phyloP scores from a whole-genome alignment of 2,113 vertebrate genomes.

The Rutilus rutilus region DNA sequence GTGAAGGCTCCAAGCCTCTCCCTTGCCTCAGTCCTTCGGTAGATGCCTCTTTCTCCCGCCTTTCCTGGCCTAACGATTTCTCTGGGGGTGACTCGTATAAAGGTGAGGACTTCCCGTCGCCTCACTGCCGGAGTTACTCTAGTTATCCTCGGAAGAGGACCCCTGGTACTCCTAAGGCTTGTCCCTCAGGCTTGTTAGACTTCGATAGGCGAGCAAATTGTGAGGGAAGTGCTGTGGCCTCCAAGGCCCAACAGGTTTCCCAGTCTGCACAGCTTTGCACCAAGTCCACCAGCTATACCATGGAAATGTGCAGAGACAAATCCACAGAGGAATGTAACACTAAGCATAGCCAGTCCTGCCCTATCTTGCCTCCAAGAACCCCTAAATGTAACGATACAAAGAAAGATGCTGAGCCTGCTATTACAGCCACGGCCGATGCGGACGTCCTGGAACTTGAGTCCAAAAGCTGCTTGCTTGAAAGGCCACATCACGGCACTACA shows the following conservation, averaged over 20 bases:
- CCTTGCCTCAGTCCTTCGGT: slow-evolving; percentile 73
- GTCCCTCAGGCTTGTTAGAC: slow-evolving; percentile 84
- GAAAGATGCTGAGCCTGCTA: slow-evolving; percentile 63
- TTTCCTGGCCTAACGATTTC: slow-evolving; percentile 94
- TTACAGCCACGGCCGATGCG: slow-evolving; percentile 30
- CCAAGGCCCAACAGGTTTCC: slow-evolving; percentile 64
- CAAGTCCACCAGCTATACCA: slow-evolving; percentile 90
- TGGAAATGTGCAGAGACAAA: slow-evolving; percentile 85
- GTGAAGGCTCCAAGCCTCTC: slow-evolving; percentile 71
- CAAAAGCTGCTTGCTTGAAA: slow-evolving; percentile 67
- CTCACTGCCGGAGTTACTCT: slow-evolving; percentile 88
- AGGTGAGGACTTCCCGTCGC: slow-evolving; percentile 80
- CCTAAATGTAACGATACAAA: slow-evolving; percentile 79
- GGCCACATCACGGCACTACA: slow-evolving; percentile 74
- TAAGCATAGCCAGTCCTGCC: slow-evolving; percentile 91
- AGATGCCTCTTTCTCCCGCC: slow-evolving; percentile 79
- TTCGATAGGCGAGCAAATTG: slow-evolving; percentile 74
- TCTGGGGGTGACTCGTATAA: slow-evolving; percentile 80
- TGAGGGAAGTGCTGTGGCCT: slow-evolving; percentile 44
- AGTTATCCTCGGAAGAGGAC: slow-evolving; percentile 95
- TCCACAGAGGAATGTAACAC: slow-evolving; percentile 71
- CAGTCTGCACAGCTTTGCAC: slow-evolving; percentile 75
- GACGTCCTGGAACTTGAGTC: slow-evolving; percentile 78
- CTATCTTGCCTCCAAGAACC: slow-evolving; percentile 89
- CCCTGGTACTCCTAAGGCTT: slow-evolving; percentile 84